Percentiles rank a stretch among this genome's conserved stretches.
Evolutionary conservation across 1,140 invertebrate species (phyloP).

Genomic region (Colletes gigas): DNA sequence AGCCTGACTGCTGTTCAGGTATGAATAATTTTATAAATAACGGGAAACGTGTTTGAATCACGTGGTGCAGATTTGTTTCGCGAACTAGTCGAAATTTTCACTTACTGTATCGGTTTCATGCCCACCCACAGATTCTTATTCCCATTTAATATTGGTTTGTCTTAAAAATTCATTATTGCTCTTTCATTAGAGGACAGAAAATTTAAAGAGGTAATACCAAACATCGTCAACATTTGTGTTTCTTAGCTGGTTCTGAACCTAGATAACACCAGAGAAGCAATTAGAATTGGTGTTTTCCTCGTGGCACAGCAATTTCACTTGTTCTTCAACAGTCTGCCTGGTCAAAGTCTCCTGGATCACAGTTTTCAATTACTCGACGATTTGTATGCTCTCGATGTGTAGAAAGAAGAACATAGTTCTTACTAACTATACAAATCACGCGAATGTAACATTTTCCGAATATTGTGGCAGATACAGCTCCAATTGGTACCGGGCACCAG

Average conservation of each 20-base stretch:
- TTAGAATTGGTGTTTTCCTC: conserved; percentile 8
- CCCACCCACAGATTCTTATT: no score
- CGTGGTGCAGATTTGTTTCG: no score
- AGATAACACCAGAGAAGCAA: background rate
- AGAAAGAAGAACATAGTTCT: background rate
- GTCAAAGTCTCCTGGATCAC: conserved; percentile 4
- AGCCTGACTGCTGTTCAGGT: conserved; percentile 6
- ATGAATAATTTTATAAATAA: background rate
- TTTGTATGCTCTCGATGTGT: background rate
- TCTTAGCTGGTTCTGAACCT: background rate
- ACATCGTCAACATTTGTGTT: background rate
- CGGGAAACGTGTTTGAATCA: no score
- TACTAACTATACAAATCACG: no score
- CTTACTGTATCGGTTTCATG: no score
- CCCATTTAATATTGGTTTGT: no score
- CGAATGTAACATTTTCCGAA: background rate
- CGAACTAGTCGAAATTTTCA: no score
- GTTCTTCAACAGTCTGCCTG: background rate
- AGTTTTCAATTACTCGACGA: background rate
- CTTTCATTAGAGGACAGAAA: no score
- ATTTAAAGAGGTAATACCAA: no score
- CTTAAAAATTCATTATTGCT: no score
- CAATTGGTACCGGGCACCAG: background rate
- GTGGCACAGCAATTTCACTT: background rate
- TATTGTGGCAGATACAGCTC: background rate